phyloP scores from a whole-genome alignment of 2,797 vertebrate species.

The Mormyrops boulengeri region DNA sequence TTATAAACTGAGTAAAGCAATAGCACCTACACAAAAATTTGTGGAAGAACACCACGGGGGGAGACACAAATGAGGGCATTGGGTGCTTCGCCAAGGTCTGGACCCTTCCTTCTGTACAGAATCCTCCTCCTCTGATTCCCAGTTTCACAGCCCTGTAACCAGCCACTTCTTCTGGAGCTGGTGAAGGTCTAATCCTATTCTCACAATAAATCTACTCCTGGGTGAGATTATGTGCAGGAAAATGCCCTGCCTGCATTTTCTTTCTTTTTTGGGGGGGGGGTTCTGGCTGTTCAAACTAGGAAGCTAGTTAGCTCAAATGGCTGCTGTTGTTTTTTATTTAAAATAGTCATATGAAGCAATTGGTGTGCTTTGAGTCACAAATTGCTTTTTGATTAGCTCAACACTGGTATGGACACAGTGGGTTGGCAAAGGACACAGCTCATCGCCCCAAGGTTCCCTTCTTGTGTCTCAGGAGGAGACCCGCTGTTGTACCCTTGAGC shows the following conservation, averaged over 20 bases:
- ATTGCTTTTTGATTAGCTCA: not conserved
- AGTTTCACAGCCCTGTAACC: not conserved
- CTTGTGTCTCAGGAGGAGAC: not conserved
- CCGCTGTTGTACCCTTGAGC: conserved; percentile 6
- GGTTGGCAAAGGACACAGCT: not conserved
- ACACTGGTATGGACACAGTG: not conserved
- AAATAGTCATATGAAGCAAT: not conserved
- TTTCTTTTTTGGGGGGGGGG: not conserved
- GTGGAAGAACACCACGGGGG: not conserved
- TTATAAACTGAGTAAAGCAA: not conserved
- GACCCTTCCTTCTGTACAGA: not conserved
- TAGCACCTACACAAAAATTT: not conserved
- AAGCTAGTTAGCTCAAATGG: not conserved
- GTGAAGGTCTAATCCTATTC: not conserved
- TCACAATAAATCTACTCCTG: not conserved
- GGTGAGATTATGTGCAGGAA: not conserved
- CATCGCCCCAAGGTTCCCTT: not conserved
- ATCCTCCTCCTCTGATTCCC: not conserved
- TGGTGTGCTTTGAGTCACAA: not conserved
- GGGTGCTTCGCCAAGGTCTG: not conserved
- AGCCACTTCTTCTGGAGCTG: not conserved
- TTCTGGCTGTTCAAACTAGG: not conserved
- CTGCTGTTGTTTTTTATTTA: not conserved
- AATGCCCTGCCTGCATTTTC: not conserved
- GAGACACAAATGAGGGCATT: not conserved